These are phyloP conservation scores for Petaurus breviceps DNA, from an alignment of 2,113 vertebrate genomes.

Conservation along the genomic window DNA sequence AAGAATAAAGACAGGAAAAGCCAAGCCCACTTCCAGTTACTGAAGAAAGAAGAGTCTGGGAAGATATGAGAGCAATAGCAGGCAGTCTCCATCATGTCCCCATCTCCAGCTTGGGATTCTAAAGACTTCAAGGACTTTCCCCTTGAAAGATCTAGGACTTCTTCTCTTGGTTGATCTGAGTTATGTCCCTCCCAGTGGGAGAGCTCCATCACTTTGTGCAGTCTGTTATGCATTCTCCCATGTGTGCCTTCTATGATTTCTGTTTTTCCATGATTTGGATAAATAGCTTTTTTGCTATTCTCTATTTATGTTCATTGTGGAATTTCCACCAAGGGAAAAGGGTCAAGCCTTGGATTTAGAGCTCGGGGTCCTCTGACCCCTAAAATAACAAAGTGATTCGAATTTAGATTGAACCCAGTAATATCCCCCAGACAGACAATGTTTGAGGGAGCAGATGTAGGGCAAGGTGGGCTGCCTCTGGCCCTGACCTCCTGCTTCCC, in stretches of 20 bases:
- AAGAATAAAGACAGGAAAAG: neutral
- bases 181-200: neutral
- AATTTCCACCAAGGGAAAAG: neutral
- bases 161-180: neutral
- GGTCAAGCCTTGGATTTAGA: neutral
- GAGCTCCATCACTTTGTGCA: neutral
- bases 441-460: neutral
- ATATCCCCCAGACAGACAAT: neutral
- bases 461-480: neutral
- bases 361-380: neutral
- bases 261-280: neutral
- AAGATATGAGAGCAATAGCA: neutral
- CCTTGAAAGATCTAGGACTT: neutral
- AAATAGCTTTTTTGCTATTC: neutral
- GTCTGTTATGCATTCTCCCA: neutral
- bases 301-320: neutral
- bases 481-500: neutral
- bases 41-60: neutral
- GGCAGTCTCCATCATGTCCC: neutral
- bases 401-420: neutral
- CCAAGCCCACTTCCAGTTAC: neutral
- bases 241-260: neutral
- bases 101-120: neutral
- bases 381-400: neutral
- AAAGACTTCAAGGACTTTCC: neutral